Conservation (phyloP, 2,113 vertebrate species). For the Neolamprologus variostigma region DNA sequence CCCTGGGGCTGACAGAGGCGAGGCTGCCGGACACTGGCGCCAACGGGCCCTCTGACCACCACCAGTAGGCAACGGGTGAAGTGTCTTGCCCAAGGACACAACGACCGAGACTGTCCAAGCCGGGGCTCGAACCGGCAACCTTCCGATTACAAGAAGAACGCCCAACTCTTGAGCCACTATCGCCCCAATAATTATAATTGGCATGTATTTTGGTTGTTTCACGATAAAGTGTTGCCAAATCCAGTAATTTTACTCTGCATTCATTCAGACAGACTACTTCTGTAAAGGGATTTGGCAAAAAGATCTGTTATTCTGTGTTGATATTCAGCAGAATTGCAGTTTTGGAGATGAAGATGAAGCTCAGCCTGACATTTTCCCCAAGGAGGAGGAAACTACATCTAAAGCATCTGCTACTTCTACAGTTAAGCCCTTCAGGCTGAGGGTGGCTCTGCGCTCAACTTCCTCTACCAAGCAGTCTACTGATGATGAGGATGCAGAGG, state of each 20-base stretch:
- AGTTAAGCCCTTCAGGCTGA: conserved; percentile 38
- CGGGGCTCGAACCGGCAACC: too few species aligned
- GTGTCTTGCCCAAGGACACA: too few species aligned
- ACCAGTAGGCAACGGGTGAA: too few species aligned
- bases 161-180: too few species aligned
- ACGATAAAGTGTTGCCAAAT: not conserved
- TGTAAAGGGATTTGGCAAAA: not conserved
- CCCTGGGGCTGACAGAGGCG: too few species aligned
- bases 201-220: not conserved
- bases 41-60: too few species aligned
- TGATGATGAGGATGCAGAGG: conserved; percentile 11
- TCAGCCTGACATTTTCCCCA: not conserved
- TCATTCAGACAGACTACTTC: not conserved
- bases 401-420: not conserved
- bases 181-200: too few species aligned
- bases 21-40: too few species aligned
- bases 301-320: not conserved
- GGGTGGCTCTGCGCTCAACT: conserved; percentile 45
- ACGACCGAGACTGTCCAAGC: too few species aligned
- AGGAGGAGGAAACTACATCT: not conserved
- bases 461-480: not conserved
- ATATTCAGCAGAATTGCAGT: not conserved
- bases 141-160: accelerated
- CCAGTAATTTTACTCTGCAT: not conserved
- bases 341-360: not conserved